Conservation (phyloP, 1,140 invertebrate species). For the Drosophila ficusphila region DNA sequence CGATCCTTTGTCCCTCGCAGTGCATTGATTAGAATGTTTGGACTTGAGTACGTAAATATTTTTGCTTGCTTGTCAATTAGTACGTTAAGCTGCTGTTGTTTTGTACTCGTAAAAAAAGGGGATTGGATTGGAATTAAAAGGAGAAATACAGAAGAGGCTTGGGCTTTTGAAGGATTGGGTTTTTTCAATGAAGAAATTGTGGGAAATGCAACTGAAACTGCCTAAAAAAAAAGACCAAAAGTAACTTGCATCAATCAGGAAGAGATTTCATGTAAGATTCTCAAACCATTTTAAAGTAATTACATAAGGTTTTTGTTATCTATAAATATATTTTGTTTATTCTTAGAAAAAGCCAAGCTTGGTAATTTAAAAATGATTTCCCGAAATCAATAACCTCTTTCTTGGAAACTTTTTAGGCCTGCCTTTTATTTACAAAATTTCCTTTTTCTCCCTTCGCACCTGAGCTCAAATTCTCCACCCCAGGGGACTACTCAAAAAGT, state of each 20-base stretch:
- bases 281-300: background rate
- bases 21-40: conserved; percentile 83
- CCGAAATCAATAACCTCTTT: conserved; percentile 17
- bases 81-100: conserved; percentile 60
- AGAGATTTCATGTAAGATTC: background rate
- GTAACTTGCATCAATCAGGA: background rate
- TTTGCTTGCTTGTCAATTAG: conserved; percentile 82
- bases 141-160: conserved; percentile 3
- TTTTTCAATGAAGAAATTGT: background rate
- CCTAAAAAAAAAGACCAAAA: background rate
- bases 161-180: conserved; percentile 8
- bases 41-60: conserved; percentile 82
- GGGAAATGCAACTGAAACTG: background rate
- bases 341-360: too few relatives aligned
- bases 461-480: background rate
- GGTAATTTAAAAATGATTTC: conserved; percentile 19
- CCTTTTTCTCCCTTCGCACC: background rate
- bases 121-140: conserved; percentile 25
- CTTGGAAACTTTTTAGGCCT: conserved; percentile 17
- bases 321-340: too few relatives aligned
- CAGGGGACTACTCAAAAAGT: conserved; percentile 57
- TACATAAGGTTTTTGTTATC: too few relatives aligned
- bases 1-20: conserved; percentile 37
- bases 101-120: conserved; percentile 1
- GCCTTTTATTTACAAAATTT: background rate